Evolutionary conservation across 1,140 invertebrate genomes (phyloP), one percentile per base, ranked within the genome.

Genomic region (Sinella curviseta): DNA sequence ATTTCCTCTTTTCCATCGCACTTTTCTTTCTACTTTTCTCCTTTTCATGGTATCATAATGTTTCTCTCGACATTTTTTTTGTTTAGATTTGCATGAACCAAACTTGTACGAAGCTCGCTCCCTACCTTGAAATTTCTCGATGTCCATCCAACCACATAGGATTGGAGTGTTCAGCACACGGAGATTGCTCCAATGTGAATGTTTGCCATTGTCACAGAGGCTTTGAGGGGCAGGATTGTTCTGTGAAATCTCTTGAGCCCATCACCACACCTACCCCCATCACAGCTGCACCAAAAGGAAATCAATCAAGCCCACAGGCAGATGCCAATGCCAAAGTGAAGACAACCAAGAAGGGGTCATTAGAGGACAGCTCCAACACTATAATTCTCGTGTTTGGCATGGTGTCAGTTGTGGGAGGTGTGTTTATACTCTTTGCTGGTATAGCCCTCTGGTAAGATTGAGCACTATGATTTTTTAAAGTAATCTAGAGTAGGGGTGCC

Each of bases 361-460:
- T 90, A 95, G 94, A 94, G 91, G 94, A 95, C 91, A 94, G 94
- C 89, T 95, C 94, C 89, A 95, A 95, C 92, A 95, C 94, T 90
- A 93, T 95, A 89, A 94, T 95, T 92, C 92, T 98, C 91, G 96
- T 98, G 89, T 94, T 93, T 91, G 95, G 96, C 89, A 93, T 98
- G 90, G 97, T 97, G 91, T 96, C 95, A 89, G 95, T 97, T 91
- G 95, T 98, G 91, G 96, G 96, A 90, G 95, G 95, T 90, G 95
- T 98, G 90, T 97, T 98, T 92, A 92, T 98, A 90, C 92, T 97
- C 91, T 97, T 98, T 93, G 94, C 95, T 89, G 92, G 97, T 90
- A 94, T 97, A 92, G 95, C 96, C 90, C 93, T 97, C 90, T 98
- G 97, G 93, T 98, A n/a, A n/a, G n/a, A n/a, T n/a, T n/a, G n/a